Evolutionary conservation across 2,113 vertebrate species (phyloP).

Genomic region (Apistogramma diplotaenia): DNA sequence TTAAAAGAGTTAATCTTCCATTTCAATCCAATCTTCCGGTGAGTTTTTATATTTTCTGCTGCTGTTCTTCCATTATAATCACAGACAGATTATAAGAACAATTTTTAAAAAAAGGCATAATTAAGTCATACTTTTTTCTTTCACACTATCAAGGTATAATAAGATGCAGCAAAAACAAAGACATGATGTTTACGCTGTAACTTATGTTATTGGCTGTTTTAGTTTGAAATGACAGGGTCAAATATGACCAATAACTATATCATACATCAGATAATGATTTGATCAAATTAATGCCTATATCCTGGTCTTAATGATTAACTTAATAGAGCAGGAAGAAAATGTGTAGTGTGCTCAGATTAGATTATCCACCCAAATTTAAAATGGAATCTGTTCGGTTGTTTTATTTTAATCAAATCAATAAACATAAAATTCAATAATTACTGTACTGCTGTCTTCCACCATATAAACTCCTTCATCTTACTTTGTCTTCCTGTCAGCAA

Average conservation of each 20-base stretch:
- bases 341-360: not conserved
- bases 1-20: not conserved
- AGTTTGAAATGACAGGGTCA: slow-evolving; percentile 39
- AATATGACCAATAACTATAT: not conserved
- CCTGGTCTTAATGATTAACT: not conserved
- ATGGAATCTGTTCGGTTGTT: not conserved
- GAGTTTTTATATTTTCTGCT: not conserved
- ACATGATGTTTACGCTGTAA: slow-evolving; percentile 21
- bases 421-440: not conserved
- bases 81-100: not conserved
- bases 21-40: not conserved
- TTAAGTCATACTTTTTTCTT: not conserved
- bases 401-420: not conserved
- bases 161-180: not conserved
- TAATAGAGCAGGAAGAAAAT: not conserved
- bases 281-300: slow-evolving; percentile 1
- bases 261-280: slow-evolving; percentile 4
- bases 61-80: not conserved
- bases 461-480: not conserved
- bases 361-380: not conserved
- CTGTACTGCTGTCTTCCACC: not conserved
- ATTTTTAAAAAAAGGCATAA: no score
- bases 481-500: not conserved
- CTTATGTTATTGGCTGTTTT: slow-evolving; percentile 41
- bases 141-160: not conserved